Base-by-base conservation (phyloP, 2,113 vertebrate species). In the Syngnathus floridae region DNA sequence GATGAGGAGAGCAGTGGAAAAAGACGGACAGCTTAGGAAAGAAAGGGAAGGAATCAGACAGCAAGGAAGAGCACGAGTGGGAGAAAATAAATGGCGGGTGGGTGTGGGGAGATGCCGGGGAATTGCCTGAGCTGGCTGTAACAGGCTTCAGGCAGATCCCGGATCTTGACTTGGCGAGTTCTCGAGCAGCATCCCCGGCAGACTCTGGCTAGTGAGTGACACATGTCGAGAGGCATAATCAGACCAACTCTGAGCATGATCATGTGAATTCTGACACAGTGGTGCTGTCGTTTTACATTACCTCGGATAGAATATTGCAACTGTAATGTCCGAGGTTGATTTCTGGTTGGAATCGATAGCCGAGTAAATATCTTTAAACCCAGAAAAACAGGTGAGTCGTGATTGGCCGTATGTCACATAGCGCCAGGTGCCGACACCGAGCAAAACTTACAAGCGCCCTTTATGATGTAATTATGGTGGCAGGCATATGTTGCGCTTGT, bases 91-190 rank as follows among this genome's bases (percentile, higher is more conserved):
- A 66, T 26, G 65, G 37, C 40, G 41, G 40, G 8, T 17, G 21
- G 1, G 13, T 7, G 36, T 26, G 69, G 76, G 69, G 75, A 75
- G 85, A 77, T 80, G 81, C 51, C 75, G 77, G 65, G 82, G 73
- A 81, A 84, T 79, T 83, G 81, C 85, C 85, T 89, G 86, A 79
- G 83, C 85, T 75, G 82, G 79, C 82, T 88, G 75, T 84, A 81
- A 87, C 85, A 87, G 85, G 83, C 84, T 86, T 75, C 76, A 83
- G 84, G 86, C 82, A 64, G 85, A 84, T 89, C 79, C 78, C 81
- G 79, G 80, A 81, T 79, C 80, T 79, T 69, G 74, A 77, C 35
- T 75, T 76, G 75, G 73, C 76, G 65, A 62, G 79, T 81, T 82
- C 81, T 80, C 69, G 75, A 78, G 78, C 80, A 84, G 80, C 76